phyloP scores from a whole-genome alignment of 2,113 vertebrate genomes.

The Acrocephalus arundinaceus region DNA sequence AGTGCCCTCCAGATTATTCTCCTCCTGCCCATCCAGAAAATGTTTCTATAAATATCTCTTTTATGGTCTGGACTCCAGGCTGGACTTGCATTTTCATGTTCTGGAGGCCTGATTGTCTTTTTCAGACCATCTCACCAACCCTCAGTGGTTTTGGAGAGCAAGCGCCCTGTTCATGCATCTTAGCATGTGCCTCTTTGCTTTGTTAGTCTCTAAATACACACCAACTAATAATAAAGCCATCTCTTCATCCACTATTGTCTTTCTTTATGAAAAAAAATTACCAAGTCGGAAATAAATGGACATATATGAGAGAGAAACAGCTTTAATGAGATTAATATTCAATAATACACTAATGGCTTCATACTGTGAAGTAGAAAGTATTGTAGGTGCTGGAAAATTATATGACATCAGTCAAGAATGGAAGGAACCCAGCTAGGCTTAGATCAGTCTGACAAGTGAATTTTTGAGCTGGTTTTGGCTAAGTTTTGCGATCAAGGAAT shows the following conservation, averaged over 20 bases:
- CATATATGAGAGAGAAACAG: background rate
- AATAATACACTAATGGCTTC: background rate
- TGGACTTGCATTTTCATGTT: background rate
- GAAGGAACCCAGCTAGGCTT: background rate
- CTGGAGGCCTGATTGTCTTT: background rate
- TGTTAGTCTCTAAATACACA: background rate
- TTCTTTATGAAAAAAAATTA: background rate
- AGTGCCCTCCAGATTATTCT: background rate
- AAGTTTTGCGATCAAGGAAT: background rate
- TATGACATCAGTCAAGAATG: background rate
- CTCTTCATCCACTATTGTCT: background rate
- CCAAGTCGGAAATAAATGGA: background rate
- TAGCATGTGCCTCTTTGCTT: background rate
- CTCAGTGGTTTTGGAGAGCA: background rate
- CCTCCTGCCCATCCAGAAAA: background rate
- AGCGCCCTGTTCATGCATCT: background rate
- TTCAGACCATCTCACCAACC: background rate
- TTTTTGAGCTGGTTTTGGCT: background rate
- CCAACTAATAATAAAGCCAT: background rate
- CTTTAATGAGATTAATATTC: background rate
- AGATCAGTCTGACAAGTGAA: background rate
- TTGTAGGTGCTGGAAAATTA: constrained; percentile 2
- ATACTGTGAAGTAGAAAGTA: background rate
- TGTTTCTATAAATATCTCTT: background rate
- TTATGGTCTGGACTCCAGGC: background rate